A percentile compares a stretch with the other conserved stretches of the same genome.
phyloP scores from a whole-genome alignment of 2,888 invertebrate genomes.

The Aspidiotus rigidus region DNA sequence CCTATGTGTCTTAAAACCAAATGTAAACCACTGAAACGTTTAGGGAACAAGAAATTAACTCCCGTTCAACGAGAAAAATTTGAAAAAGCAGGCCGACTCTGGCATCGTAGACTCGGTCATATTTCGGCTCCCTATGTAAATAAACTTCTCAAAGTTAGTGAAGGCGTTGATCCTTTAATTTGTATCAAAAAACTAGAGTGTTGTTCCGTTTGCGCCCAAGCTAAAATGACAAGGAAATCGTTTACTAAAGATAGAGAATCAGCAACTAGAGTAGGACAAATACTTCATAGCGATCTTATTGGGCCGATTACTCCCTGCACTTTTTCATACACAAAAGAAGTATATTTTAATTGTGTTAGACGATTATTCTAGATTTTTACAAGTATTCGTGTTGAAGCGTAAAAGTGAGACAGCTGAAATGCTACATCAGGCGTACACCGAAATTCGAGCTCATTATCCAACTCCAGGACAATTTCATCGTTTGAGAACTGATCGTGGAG shows the following conservation, averaged over 20 bases:
- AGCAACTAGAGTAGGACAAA: background rate
- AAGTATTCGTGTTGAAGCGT: background rate
- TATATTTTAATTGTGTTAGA: slow-evolving; percentile 2
- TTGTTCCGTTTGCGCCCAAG: background rate
- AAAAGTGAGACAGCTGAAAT: background rate
- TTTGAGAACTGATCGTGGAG: background rate
- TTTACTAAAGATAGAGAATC: background rate
- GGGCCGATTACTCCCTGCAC: background rate
- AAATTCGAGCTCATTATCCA: background rate
- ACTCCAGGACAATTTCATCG: no score
- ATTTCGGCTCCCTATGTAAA: no score
- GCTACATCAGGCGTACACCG: background rate
- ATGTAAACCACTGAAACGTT: no score
- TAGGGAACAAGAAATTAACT: no score
- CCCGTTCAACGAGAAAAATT: no score
- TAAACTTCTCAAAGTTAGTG: no score
- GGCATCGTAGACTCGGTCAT: no score
- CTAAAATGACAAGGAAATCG: background rate
- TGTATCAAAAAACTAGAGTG: no score
- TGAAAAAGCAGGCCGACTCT: no score
- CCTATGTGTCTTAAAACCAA: no score
- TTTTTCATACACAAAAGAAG: background rate
- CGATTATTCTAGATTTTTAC: slow-evolving; percentile 4
- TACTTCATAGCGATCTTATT: background rate
- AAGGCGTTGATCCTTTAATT: no score